Evolutionary conservation across 2,797 vertebrate genomes (phyloP).

Genomic region (Melopsittacus undulatus): DNA sequence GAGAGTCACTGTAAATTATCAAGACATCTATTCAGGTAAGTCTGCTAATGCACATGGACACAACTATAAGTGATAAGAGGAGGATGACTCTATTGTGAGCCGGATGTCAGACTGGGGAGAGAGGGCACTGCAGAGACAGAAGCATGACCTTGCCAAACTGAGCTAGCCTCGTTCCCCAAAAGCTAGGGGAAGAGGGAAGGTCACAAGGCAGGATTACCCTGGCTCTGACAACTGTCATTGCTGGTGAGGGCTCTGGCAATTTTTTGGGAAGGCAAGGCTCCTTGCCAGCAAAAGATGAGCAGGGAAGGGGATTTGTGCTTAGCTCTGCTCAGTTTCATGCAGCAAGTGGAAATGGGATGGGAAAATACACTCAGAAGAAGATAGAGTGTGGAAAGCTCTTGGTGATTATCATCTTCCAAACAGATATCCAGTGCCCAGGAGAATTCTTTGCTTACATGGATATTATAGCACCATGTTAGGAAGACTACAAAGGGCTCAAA

Average conservation of each 20-base stretch:
- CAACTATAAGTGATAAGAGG: neutral
- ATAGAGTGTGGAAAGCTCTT: neutral
- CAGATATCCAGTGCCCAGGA: fast-evolving
- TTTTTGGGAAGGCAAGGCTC: neutral
- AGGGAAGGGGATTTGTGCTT: neutral
- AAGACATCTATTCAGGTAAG: neutral
- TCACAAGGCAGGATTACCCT: neutral
- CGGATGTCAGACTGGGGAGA: neutral
- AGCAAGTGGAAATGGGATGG: neutral
- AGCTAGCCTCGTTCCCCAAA: neutral
- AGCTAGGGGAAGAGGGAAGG: neutral
- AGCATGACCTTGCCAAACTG: neutral
- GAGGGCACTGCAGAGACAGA: fast-evolving
- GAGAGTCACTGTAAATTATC: neutral
- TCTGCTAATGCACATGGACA: neutral
- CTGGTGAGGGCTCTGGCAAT: neutral
- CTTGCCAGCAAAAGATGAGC: neutral
- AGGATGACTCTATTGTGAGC: neutral
- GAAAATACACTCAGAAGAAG: neutral
- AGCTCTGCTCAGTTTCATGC: neutral
- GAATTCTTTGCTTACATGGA: neutral
- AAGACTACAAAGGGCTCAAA: neutral
- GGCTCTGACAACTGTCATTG: neutral
- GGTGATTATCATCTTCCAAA: neutral
- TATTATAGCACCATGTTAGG: neutral